phyloP scores from a whole-genome alignment of 2,113 vertebrate species.

The Apistogramma diplotaenia region DNA sequence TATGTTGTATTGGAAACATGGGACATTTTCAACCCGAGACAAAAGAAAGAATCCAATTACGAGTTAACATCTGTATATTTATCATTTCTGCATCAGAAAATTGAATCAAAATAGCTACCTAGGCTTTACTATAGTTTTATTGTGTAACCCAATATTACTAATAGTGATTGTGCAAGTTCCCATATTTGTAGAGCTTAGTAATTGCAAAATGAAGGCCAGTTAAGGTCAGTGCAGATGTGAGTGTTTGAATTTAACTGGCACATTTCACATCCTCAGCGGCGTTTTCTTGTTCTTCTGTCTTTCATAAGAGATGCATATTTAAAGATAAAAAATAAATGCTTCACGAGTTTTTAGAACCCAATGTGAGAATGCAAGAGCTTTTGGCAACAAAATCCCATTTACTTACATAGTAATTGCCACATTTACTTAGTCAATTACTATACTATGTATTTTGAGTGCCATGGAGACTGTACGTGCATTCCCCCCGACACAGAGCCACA shows the following conservation, averaged over 20 bases:
- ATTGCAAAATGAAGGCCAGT: conserved; percentile 16
- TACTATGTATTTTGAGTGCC: not conserved
- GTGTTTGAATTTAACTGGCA: not conserved
- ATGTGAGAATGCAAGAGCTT: not conserved
- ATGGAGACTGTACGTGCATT: not conserved
- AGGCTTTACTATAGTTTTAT: not conserved
- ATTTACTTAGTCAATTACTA: not conserved
- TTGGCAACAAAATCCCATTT: not conserved
- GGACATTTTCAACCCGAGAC: not conserved
- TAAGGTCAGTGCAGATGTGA: conserved; percentile 5
- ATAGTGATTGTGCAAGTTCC: not conserved
- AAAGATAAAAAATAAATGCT: not conserved
- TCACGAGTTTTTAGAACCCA: not conserved
- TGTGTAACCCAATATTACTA: not conserved
- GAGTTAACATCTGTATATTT: not conserved
- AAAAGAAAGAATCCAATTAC: not conserved
- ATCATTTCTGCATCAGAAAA: not conserved
- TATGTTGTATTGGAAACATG: not conserved
- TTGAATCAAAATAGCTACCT: not conserved
- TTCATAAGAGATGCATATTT: conserved; percentile 1
- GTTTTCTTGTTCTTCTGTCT: not conserved
- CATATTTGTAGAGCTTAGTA: not conserved
- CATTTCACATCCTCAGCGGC: conserved; percentile 16
- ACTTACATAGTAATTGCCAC: not conserved
- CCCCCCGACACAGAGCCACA: not conserved